These are phyloP conservation scores for Patiria miniata DNA, from an alignment of 35 echinoderm and acorn worm genomes.

Conservation along the genomic window DNA sequence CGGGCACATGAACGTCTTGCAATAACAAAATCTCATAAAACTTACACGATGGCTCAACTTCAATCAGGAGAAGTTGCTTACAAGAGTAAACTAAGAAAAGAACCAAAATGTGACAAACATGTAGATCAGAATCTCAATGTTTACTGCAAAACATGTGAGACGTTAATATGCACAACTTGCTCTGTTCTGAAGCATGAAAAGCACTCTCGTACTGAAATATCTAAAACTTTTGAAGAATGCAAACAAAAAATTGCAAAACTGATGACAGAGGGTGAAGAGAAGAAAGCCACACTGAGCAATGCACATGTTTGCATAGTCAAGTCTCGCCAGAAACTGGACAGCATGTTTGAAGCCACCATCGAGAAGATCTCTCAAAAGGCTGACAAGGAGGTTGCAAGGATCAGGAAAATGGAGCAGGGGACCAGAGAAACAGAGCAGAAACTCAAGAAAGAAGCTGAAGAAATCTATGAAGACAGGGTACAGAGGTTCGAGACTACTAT, in stretches of 20 bases:
- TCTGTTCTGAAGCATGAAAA: neutral
- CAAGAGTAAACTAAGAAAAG: slow-evolving; percentile 13
- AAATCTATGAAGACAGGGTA: too few species aligned
- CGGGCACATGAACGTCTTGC: neutral
- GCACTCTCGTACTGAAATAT: neutral
- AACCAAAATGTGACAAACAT: slow-evolving; percentile 11
- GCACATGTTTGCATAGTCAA: neutral
- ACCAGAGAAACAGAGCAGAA: too few species aligned
- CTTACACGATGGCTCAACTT: neutral
- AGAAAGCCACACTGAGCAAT: neutral
- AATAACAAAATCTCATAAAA: neutral
- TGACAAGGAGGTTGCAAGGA: neutral
- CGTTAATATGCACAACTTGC: slow-evolving; percentile 2
- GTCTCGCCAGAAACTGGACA: neutral
- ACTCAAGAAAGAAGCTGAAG: too few species aligned
- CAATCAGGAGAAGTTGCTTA: neutral
- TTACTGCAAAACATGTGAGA: neutral
- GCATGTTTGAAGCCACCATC: slow-evolving; percentile 4
- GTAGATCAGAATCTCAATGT: neutral
- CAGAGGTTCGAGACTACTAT: too few species aligned
- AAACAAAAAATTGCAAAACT: neutral
- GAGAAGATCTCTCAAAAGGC: slow-evolving; percentile 8
- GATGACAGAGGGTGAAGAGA: neutral
- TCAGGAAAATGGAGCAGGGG: too few species aligned
- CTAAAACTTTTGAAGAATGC: neutral